Base-by-base conservation (phyloP, 2,797 vertebrate genomes). In the Neoniphon sammara region DNA sequence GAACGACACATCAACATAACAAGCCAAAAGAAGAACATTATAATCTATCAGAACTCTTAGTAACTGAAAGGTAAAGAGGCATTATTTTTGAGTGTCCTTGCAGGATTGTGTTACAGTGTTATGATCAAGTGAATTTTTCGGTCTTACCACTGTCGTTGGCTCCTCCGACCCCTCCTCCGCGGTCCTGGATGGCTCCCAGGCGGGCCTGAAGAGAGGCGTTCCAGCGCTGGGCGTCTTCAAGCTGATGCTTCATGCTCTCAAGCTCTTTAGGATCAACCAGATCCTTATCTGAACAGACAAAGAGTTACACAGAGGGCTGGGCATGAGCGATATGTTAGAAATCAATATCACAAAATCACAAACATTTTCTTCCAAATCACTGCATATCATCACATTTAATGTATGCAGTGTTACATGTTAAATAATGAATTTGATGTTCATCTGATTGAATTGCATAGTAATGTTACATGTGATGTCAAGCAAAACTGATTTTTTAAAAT, bases 211-310 rank as follows among this genome's bases (percentile, higher is more conserved):
- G 87, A 21, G 95, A 95, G 7, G 88, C 71, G 7, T 96, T 96
- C 94, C 94, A 96, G 76, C 94, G 93, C 62, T 95, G 95, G 27
- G 94, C 89, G 27, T 95, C 95, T 85, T 96, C 95, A 2, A 96
- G 91, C 77, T 95, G 94, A 75, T 95, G 91, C 27, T 86, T 90
- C 88, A 94, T 81, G 62, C 92, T 91, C 88, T 95, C 92, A 27
- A 95, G 73, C 64, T 94, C 93, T 80, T 86, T 90, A 17, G 90
- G 87, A 61, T 94, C 90, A 31, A 90, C 84, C 8, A 70, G 78
- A 67, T 82, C 80, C 77, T 83, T 60, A 64, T 88, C 91, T 91
- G 55, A 34, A 84, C 4, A 73, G 1, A 87, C 30, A 76, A 14
- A 66, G 2, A 20, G 36, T 80, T 47, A 72, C 10, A 70, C 2